These are phyloP conservation scores for Emydura subglobosa DNA, from an alignment of 2,113 vertebrate genomes.

Conservation along the genomic window DNA sequence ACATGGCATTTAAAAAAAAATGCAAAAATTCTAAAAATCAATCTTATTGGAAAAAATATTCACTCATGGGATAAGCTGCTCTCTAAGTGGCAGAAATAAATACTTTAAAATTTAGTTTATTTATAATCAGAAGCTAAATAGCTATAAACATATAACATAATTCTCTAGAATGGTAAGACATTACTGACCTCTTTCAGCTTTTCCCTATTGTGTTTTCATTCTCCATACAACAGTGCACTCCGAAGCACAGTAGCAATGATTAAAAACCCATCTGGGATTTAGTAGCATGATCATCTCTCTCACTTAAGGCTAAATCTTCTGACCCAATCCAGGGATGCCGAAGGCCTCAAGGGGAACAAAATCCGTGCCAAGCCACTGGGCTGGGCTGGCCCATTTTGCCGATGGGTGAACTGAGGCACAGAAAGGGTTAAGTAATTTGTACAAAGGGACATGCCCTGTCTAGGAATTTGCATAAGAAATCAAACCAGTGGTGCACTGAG, in stretches of 20 bases:
- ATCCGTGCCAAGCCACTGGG: neutral
- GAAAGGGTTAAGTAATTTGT: neutral
- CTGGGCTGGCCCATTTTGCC: neutral
- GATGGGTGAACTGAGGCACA: neutral
- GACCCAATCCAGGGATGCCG: neutral
- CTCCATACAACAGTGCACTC: conserved; percentile 1
- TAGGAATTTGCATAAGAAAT: neutral
- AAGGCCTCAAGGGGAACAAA: neutral
- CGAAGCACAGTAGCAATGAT: conserved; percentile 12
- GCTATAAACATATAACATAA: conserved; percentile 65
- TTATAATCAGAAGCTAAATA: conserved; percentile 64
- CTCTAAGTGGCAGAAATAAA: conserved; percentile 45
- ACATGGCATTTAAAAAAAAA: neutral
- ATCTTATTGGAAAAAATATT: neutral
- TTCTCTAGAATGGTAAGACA: conserved; percentile 66
- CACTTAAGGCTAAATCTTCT: neutral
- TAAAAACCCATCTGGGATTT: neutral
- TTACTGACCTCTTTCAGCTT: conserved; percentile 66
- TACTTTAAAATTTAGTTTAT: conserved; percentile 52
- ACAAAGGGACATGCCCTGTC: neutral
- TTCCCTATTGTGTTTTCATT: conserved; percentile 60
- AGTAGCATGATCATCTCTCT: neutral
- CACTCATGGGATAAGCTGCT: conserved; percentile 41
- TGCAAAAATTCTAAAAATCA: neutral
- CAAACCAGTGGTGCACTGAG: neutral